These are phyloP conservation scores for Liodrosophila aerea DNA, from an alignment of 2,888 invertebrate genomes.

Conservation along the genomic window DNA sequence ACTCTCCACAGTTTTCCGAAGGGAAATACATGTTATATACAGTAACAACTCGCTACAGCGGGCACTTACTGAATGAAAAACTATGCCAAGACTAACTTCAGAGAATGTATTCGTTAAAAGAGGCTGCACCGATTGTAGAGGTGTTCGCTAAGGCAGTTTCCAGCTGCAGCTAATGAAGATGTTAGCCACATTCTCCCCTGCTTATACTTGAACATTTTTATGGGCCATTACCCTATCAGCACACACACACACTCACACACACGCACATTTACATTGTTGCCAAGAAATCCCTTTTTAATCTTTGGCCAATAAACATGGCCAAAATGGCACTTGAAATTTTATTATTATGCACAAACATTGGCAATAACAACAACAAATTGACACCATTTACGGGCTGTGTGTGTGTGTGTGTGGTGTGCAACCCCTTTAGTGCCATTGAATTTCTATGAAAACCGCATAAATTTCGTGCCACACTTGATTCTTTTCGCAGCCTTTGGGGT, in stretches of 20 bases:
- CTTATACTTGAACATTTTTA: constrained; percentile 53
- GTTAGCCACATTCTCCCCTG: too few relatives aligned
- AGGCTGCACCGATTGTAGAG: too few relatives aligned
- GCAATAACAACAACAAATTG: constrained; percentile 62
- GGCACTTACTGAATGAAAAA: too few relatives aligned
- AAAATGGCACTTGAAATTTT: constrained; percentile 80
- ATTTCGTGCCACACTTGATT: constrained; percentile 60
- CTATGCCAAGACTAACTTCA: too few relatives aligned
- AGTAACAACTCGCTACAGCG: too few relatives aligned
- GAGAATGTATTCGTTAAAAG: too few relatives aligned
- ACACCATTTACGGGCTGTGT: constrained; percentile 52
- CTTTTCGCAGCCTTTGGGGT: constrained; percentile 48
- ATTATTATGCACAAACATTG: constrained; percentile 63
- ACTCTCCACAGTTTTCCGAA: too few relatives aligned
- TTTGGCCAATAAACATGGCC: constrained; percentile 66
- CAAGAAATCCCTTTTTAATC: constrained; percentile 78
- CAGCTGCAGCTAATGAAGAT: too few relatives aligned
- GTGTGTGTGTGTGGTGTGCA: not conserved
- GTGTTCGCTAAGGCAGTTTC: too few relatives aligned
- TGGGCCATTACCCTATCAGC: constrained; percentile 57
- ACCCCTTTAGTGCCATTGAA: constrained; percentile 70
- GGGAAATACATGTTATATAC: too few relatives aligned
- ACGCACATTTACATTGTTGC: not conserved
- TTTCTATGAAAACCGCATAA: constrained; percentile 76
- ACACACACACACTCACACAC: constrained; percentile 2